Base-by-base conservation (phyloP, 2,888 invertebrate species). In the Nomada ferruginata region DNA sequence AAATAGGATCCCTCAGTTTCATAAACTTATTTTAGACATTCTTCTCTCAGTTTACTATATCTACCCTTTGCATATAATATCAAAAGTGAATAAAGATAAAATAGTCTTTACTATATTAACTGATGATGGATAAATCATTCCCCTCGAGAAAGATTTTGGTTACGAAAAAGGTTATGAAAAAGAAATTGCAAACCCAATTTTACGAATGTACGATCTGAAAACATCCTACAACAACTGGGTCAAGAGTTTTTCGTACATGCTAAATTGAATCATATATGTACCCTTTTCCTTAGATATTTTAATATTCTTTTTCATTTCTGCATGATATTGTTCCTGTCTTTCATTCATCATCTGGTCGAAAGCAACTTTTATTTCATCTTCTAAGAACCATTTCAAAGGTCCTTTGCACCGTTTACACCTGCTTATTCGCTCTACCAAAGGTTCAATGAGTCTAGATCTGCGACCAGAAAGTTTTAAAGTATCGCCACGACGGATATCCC, bases 351-450 rank as follows among this genome's bases (percentile, higher is more conserved):
- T 36, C 1, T 83, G 70, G 4, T 90, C 85, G 9, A 86, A 85
- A 36, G 91, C 91, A 2, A 85, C 60, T 10, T 84, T 81, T 47
- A 92, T 87, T 80, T 92, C 92, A 18, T 92, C 92, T 72, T 92
- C 92, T 26, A 92, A 29, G 59, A 90, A 91, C 90, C 89, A 91
- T 29, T 69, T 82, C 18, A 92, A 61, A 1, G 91, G 90, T 13
- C 91, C 89, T 26, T 86, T 88, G 60, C 90, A 88, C 74, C 87
- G 84, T 70, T 76, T 89, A n/a, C 89, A 89, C 47, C 74, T 20
- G 20, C 20, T 84, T 11, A 74, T 57, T 44, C 50, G 60, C 36
- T 71, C 75, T n/a, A 0, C 18, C 2, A 47, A 20, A 61, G 44
- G 2, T 26, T 44, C 13, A 2, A 50, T 50, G 2, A 9, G 2